These are phyloP conservation scores for Ascaphus truei DNA, from an alignment of 2,113 vertebrate genomes.

Conservation along the genomic window DNA sequence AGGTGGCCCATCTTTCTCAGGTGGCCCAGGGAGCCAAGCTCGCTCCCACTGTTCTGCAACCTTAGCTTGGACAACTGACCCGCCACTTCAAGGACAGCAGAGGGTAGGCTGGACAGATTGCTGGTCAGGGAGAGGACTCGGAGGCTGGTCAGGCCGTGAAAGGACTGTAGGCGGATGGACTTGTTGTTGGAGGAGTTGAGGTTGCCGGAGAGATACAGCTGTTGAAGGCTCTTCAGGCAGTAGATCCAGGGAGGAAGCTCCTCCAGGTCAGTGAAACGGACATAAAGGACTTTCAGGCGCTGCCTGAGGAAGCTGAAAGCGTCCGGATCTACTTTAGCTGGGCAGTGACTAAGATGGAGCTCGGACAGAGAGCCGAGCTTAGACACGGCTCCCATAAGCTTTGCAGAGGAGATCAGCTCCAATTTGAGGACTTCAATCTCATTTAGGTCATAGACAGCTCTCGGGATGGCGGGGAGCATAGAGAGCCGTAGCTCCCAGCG, in stretches of 20 bases:
- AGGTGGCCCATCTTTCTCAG: slow-evolving; percentile 54
- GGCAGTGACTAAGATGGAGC: slow-evolving; percentile 66
- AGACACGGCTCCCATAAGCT: slow-evolving; percentile 57
- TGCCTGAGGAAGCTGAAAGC: slow-evolving; percentile 59
- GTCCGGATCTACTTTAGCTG: slow-evolving; percentile 53
- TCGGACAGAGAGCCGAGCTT: slow-evolving; percentile 61
- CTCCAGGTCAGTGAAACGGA: slow-evolving; percentile 54
- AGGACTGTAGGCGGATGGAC: slow-evolving; percentile 56
- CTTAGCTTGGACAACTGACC: slow-evolving; percentile 54
- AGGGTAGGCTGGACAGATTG: slow-evolving; percentile 55
- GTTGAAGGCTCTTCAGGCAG: slow-evolving; percentile 56
- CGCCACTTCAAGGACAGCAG: slow-evolving; percentile 57
- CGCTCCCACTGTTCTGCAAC: slow-evolving; percentile 62
- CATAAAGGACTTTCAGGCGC: slow-evolving; percentile 56
- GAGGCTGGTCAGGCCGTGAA: slow-evolving; percentile 57
- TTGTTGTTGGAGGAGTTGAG: slow-evolving; percentile 57
- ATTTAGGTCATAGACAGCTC: slow-evolving; percentile 58
- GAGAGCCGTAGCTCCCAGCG: slow-evolving; percentile 57
- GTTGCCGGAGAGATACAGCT: slow-evolving; percentile 63
- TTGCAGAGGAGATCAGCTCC: slow-evolving; percentile 62
- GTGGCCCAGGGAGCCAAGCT: slow-evolving; percentile 54
- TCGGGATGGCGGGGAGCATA: slow-evolving; percentile 63
- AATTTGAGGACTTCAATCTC: slow-evolving; percentile 66
- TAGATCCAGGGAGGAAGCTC: slow-evolving; percentile 66
- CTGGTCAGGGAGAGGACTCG: slow-evolving; percentile 54